Base-by-base conservation (phyloP, 1,140 invertebrate species). In the Lepidostoma basale region DNA sequence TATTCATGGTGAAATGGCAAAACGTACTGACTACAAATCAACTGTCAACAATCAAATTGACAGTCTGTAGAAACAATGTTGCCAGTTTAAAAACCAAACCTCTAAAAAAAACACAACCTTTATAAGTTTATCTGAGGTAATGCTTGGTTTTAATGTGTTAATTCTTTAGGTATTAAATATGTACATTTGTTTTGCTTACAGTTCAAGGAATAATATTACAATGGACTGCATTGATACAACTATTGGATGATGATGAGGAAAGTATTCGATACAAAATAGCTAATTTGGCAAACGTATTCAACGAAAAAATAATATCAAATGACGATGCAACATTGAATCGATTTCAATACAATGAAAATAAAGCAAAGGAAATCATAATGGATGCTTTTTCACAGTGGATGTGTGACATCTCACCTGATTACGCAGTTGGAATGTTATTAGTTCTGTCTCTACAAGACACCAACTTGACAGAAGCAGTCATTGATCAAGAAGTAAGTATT, bases 211-310 rank as follows among this genome's bases (percentile, higher is more conserved):
- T 69, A 47, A 68, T 78, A 2, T 75, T 75, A 1, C 16, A 77
- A 14, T 79, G 74, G 69, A 70, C 75, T 2, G 76, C 73, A 1
- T 22, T 77, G 16, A 70, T 77, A 1, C 74, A 72, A 10, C 30
- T 78, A 0, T 54, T 80, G 10, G 78, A 79, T 40, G 80, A 81
- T 62, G 78, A 80, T 36, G 74, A 77, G 5, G 67, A 68, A 5
- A 9, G 16, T 9, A 52, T 74, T 25, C 25, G 33, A n/a, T 14
- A 47, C 6, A 56, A 62, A 16, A 47, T 66, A 12, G 49, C 67
- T 25, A 54, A 30, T 26, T 26, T 72, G 42, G 39, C 62, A 26
- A 59, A 56, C 16, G 25, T 33, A 28, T 68, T 68, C 1, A 33
- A n/a, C 3, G 23, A 39, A 23, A 64, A 52, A 26, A 18, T 23